These are phyloP conservation scores for Zosterops borbonicus DNA, from an alignment of 2,113 vertebrate genomes.

Conservation along the genomic window DNA sequence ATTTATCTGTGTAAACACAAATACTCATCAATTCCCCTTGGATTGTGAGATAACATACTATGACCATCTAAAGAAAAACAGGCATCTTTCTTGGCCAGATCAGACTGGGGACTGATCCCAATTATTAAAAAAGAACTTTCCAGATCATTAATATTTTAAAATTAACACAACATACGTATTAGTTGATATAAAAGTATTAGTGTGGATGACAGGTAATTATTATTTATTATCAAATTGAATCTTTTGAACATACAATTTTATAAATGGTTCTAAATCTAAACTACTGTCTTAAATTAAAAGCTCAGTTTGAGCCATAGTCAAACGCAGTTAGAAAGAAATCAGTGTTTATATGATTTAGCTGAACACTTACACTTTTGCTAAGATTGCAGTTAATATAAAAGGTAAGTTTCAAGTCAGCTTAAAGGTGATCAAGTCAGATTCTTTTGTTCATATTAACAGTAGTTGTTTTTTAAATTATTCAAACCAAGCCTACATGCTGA, in stretches of 20 bases:
- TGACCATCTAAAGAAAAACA: not conserved
- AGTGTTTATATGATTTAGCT: not conserved
- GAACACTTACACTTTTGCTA: not conserved
- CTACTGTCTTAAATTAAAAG: not conserved
- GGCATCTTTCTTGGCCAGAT: not conserved
- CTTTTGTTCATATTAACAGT: slow-evolving; percentile 17
- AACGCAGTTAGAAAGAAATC: not conserved
- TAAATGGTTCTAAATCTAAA: not conserved
- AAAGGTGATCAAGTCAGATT: not conserved
- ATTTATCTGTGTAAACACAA: not conserved
- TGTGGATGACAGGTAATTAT: not conserved
- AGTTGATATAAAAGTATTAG: not conserved
- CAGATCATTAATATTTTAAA: not conserved
- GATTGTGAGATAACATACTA: not conserved
- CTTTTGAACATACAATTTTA: not conserved
- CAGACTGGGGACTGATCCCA: not conserved
- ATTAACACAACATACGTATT: not conserved
- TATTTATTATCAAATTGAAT: not conserved
- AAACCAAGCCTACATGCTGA: not conserved
- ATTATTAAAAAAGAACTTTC: not conserved
- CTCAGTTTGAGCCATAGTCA: not conserved
- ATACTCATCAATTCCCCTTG: not conserved
- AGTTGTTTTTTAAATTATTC: slow-evolving; percentile 8
- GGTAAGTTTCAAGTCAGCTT: slow-evolving; percentile 1
- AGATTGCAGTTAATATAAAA: not conserved